Percentiles rank a stretch among this genome's conserved stretches.
Evolutionary conservation across 2,888 invertebrate species (phyloP).

Genomic region (Calameuta idolon): DNA sequence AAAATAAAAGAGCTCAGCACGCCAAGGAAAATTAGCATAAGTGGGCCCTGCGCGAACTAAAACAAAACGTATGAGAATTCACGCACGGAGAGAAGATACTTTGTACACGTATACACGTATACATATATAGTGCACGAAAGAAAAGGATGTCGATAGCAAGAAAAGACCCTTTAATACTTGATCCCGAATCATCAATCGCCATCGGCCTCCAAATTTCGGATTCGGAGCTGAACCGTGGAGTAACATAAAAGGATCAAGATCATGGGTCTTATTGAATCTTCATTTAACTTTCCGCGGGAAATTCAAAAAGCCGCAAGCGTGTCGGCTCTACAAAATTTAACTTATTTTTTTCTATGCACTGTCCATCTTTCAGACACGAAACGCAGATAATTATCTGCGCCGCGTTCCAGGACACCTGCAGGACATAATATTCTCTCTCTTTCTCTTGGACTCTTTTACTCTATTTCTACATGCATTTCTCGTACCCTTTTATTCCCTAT

Average conservation of each 20-base stretch:
- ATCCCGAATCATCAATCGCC: background rate
- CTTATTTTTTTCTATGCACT: slow-evolving; percentile 14
- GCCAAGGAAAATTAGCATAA: slow-evolving; percentile 44
- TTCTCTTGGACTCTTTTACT: slow-evolving; percentile 15
- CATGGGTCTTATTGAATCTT: background rate
- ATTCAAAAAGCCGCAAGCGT: background rate
- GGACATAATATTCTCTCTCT: slow-evolving; percentile 6
- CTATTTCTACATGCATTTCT: background rate
- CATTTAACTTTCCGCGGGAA: background rate
- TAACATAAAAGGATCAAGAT: no score
- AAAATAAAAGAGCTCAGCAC: slow-evolving; percentile 26
- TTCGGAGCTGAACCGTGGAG: background rate
- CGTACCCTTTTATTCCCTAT: slow-evolving; percentile 15
- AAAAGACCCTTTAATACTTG: slow-evolving; percentile 15
- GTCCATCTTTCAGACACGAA: slow-evolving; percentile 35
- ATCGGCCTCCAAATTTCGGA: background rate
- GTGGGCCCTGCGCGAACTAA: slow-evolving; percentile 30
- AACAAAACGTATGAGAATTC: slow-evolving; percentile 22
- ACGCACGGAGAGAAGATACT: slow-evolving; percentile 13
- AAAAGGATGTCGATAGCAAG: slow-evolving; percentile 19
- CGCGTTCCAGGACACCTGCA: slow-evolving; percentile 20
- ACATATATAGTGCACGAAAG: background rate
- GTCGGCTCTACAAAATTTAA: no score
- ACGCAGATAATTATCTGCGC: slow-evolving; percentile 34
- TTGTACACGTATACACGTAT: background rate